These are phyloP conservation scores for Dendrolimus punctatus DNA, from an alignment of 1,140 invertebrate species.

Conservation along the genomic window DNA sequence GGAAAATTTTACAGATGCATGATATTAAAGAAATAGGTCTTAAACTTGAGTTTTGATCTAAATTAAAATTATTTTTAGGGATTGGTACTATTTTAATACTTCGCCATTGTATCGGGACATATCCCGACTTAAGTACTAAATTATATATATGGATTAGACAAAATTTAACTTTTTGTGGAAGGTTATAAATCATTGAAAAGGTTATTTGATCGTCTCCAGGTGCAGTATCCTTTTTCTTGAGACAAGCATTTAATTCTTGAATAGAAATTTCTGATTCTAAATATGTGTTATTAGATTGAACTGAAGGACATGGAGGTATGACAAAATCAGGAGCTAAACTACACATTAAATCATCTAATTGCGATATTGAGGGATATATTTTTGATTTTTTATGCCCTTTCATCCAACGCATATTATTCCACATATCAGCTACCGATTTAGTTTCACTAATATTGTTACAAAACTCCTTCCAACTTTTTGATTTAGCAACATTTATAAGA, in stretches of 20 bases:
- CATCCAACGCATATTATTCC: no score
- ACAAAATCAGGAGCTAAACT: no score
- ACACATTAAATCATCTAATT: no score
- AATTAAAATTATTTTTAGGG: constrained; percentile 1
- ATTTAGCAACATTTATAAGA: no score
- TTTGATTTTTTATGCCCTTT: no score
- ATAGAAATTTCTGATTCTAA: no score
- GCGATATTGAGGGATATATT: no score
- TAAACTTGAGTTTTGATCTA: neutral
- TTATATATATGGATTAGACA: constrained; percentile 1
- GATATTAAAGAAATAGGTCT: constrained; percentile 5
- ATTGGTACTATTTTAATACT: constrained; percentile 2
- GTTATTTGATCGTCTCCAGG: neutral
- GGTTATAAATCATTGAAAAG: constrained; percentile 3
- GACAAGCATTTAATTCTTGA: neutral
- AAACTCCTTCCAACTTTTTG: no score
- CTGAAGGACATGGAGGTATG: no score
- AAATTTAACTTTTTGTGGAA: neutral
- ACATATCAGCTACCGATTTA: no score
- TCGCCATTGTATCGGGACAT: constrained; percentile 5
- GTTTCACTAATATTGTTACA: no score
- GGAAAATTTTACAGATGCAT: constrained; percentile 6
- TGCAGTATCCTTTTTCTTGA: neutral
- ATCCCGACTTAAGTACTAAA: neutral
- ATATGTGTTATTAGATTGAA: no score